These are phyloP conservation scores for Nicator chloris DNA, from an alignment of 2,113 vertebrate genomes.

Conservation along the genomic window DNA sequence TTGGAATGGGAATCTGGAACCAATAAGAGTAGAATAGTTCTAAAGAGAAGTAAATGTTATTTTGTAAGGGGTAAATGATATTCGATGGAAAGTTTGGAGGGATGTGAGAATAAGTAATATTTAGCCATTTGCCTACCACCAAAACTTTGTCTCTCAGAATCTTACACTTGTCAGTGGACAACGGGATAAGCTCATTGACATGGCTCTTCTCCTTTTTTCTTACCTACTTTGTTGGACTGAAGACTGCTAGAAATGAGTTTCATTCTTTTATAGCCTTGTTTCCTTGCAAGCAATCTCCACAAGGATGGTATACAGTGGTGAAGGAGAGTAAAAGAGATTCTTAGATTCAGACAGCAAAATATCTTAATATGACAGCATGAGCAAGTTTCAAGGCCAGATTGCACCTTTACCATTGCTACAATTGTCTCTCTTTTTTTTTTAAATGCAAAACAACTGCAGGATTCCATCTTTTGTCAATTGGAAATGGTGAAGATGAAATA, in stretches of 20 bases:
- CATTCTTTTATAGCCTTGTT: neutral
- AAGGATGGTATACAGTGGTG: neutral
- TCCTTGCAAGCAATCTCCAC: neutral
- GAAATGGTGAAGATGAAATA: neutral
- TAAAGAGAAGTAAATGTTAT: neutral
- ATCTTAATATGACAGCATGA: neutral
- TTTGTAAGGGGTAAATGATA: neutral
- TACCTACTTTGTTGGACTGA: neutral
- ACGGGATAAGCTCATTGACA: neutral
- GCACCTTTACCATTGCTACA: neutral
- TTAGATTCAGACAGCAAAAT: neutral
- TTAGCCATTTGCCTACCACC: neutral
- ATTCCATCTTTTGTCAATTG: neutral
- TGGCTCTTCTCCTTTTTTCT: neutral
- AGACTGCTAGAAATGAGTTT: neutral
- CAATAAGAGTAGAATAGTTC: neutral
- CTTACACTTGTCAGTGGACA: neutral
- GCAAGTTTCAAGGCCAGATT: neutral
- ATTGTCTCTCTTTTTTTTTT: neutral
- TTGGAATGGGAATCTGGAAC: neutral
- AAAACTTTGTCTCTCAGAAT: neutral
- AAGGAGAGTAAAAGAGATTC: neutral
- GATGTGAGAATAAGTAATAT: neutral
- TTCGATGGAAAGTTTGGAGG: neutral
- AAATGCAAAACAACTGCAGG: neutral